phyloP scores from a whole-genome alignment of 2,113 vertebrate genomes.

The Bostrychus sinensis region DNA sequence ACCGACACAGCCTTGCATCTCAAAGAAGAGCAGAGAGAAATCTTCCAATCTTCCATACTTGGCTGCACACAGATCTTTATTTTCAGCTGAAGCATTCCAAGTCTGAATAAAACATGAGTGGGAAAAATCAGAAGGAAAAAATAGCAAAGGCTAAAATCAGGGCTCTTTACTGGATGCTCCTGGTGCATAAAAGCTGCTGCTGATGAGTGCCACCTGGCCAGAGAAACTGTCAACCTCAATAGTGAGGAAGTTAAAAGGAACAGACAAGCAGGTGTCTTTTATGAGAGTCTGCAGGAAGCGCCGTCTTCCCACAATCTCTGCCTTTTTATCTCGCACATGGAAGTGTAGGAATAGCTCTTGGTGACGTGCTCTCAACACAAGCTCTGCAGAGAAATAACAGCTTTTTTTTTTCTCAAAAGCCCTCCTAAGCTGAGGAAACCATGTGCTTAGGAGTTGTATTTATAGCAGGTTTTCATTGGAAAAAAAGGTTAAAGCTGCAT shows the following conservation, averaged over 20 bases:
- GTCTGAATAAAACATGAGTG: slow-evolving; percentile 74
- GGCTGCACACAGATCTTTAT: slow-evolving; percentile 45
- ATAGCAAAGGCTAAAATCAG: slow-evolving; percentile 49
- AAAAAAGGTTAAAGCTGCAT: slow-evolving; percentile 40
- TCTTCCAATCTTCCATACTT: slow-evolving; percentile 31
- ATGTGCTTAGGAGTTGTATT: slow-evolving; percentile 60
- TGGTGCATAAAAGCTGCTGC: slow-evolving; percentile 31
- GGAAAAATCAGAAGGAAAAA: slow-evolving; percentile 58
- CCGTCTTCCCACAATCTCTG: slow-evolving; percentile 27
- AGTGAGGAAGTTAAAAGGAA: slow-evolving; percentile 21
- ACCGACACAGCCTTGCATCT: slow-evolving; percentile 16
- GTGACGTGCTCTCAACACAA: slow-evolving; percentile 42
- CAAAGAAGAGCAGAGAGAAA: slow-evolving; percentile 17
- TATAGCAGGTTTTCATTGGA: slow-evolving; percentile 49
- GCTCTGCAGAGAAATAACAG: slow-evolving; percentile 44
- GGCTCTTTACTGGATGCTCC: slow-evolving; percentile 34
- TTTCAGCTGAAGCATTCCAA: slow-evolving; percentile 39
- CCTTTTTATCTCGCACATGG: slow-evolving; percentile 32
- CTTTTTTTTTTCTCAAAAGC: slow-evolving; percentile 38
- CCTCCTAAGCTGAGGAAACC: slow-evolving; percentile 32
- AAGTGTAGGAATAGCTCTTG: slow-evolving; percentile 44
- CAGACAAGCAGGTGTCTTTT: slow-evolving; percentile 36
- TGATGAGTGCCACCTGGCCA: slow-evolving; percentile 40
- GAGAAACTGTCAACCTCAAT: slow-evolving; percentile 32
- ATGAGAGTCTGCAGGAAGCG: slow-evolving; percentile 24